A percentile compares a stretch with the other conserved stretches of the same genome.
These are phyloP conservation scores for Dromius quadrimaculatus DNA, from an alignment of 2,888 invertebrate species.

Conservation along the genomic window DNA sequence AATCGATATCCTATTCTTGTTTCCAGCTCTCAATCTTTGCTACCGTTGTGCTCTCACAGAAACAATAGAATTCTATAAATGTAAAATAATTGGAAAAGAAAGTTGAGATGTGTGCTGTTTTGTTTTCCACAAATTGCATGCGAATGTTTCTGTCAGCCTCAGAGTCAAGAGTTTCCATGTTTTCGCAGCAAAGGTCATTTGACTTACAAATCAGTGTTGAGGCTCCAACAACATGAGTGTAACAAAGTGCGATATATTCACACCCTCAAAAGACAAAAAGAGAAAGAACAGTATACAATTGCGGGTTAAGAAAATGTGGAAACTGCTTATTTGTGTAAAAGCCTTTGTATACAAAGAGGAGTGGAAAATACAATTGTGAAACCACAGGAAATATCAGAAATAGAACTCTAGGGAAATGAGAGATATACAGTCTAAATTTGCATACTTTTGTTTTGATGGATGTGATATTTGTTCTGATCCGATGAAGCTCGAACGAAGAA, in stretches of 20 bases:
- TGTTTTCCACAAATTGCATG: slow-evolving; percentile 44
- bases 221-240: slow-evolving; percentile 5
- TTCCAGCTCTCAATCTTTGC: no score
- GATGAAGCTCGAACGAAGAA: no score
- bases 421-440: background rate
- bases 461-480: no score
- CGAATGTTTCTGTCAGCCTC: slow-evolving; percentile 29
- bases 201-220: slow-evolving; percentile 48
- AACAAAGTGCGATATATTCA: background rate
- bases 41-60: no score
- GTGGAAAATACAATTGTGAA: slow-evolving; percentile 15
- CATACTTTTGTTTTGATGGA: no score
- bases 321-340: slow-evolving; percentile 15
- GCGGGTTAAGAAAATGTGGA: slow-evolving; percentile 15
- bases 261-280: background rate
- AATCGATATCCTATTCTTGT: no score
- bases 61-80: no score
- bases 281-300: background rate
- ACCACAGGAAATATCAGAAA: background rate
- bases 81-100: slow-evolving; percentile 10
- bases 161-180: slow-evolving; percentile 17
- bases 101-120: slow-evolving; percentile 17
- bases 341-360: slow-evolving; percentile 8
- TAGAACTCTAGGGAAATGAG: background rate
- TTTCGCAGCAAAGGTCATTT: slow-evolving; percentile 41